phyloP scores from a whole-genome alignment of 2,797 vertebrate genomes.

The Pseudochaenichthys georgianus region DNA sequence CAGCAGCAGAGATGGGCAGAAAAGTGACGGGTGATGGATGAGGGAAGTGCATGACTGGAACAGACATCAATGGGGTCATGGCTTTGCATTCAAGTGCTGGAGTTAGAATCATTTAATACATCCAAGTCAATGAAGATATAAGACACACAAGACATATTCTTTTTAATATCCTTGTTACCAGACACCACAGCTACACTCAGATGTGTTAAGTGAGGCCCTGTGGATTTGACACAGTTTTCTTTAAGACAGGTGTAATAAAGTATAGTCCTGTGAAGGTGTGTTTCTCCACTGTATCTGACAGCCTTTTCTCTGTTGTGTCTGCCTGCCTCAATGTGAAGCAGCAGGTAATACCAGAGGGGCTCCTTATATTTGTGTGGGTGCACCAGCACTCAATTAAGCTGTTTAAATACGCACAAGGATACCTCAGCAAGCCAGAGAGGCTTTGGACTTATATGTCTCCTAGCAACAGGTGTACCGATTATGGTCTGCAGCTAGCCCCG shows the following conservation, averaged over 20 bases:
- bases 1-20: too few relatives aligned
- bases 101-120: constrained; percentile 60
- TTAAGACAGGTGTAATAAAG: not conserved
- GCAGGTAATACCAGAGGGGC: constrained; percentile 73
- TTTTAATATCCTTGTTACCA: constrained; percentile 68
- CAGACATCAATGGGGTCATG: constrained; percentile 42
- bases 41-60: constrained; percentile 41
- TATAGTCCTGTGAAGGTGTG: not conserved
- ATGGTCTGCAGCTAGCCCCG: constrained; percentile 77
- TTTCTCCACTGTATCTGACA: constrained; percentile 27
- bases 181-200: constrained; percentile 59
- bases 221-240: constrained; percentile 32
- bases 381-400: constrained; percentile 86
- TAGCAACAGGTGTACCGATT: constrained; percentile 89
- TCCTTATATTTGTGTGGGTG: constrained; percentile 81
- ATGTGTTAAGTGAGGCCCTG: constrained; percentile 42
- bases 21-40: too few relatives aligned
- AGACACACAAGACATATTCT: constrained; percentile 58
- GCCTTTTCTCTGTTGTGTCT: constrained; percentile 39
- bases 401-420: constrained; percentile 88
- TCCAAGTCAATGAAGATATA: constrained; percentile 60
- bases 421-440: constrained; percentile 85
- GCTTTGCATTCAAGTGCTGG: constrained; percentile 36
- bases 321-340: constrained; percentile 41
- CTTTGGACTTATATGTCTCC: constrained; percentile 88